phyloP scores from a whole-genome alignment of 2,888 invertebrate species.

The Limnephilus auricula region DNA sequence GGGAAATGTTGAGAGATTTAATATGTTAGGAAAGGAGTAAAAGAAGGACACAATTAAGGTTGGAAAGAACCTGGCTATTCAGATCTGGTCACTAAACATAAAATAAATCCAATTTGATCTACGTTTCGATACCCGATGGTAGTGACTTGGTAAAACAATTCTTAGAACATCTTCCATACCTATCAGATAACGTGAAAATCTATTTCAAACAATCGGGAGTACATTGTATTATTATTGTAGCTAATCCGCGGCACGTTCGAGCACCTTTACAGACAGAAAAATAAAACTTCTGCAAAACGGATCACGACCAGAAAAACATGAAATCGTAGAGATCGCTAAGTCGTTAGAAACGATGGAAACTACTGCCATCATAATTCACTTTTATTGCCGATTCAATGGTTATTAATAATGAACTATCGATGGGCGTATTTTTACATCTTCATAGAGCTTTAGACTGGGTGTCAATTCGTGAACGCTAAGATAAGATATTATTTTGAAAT shows the following conservation, averaged over 20 bases:
- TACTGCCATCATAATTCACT: background rate
- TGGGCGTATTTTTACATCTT: slow-evolving; percentile 23
- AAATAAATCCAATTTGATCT: too few species aligned
- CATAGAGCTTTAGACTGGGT: background rate
- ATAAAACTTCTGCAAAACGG: background rate
- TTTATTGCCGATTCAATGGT: slow-evolving; percentile 10
- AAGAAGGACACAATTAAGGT: too few species aligned
- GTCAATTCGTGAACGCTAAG: background rate
- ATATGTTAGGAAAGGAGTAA: too few species aligned
- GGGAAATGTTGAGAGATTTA: too few species aligned
- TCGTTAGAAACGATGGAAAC: background rate
- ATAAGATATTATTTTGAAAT: background rate
- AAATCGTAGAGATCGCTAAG: background rate
- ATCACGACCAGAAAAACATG: slow-evolving; percentile 2
- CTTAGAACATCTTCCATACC: background rate
- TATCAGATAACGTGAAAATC: background rate
- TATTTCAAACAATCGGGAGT: background rate
- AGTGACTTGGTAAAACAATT: background rate
- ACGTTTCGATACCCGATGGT: background rate
- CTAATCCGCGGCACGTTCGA: background rate
- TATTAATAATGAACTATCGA: background rate
- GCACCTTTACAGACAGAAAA: background rate
- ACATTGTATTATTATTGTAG: background rate
- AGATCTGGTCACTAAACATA: too few species aligned
- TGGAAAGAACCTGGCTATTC: too few species aligned